Base-by-base conservation (phyloP, 2,888 invertebrate genomes). In the Parelbella ahira region DNA sequence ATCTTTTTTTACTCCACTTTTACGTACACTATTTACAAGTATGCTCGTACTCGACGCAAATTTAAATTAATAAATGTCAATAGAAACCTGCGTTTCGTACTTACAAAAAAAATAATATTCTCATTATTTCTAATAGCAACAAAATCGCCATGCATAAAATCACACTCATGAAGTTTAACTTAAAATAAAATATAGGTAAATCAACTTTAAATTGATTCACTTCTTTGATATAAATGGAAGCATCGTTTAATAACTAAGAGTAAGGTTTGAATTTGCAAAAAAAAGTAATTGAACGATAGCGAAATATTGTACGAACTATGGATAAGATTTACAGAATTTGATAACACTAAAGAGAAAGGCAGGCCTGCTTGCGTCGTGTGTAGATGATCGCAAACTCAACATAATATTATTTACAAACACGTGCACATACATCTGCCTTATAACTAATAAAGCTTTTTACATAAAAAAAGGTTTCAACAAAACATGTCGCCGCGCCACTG, bases 171-270 rank as follows among this genome's bases (percentile, higher is more conserved):
- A 79, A 79, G 65, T 71, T 51, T 73, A 77, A 75, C 73, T 75
- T 75, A 70, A 78, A 68, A 56, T 73, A 78, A 77, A 68, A 51
- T 77, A 79, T 74, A 77, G 54, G 75, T 69, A 75, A 77, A 74
- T 65, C 86, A 76, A 87, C 87, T 86, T 83, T 68, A 51, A 84
- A 87, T 80, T 69, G 84, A 67, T 71, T 74, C 60, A 77, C 75
- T 72, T 87, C 87, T 87, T 87, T 87, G 87, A 87, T 86, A 87
- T 84, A 75, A 83, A 77, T 87, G 87, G 87, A 87, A 87, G 87
- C 87, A 87, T 86, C 79, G 80, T 83, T 82, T 73, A 71, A 77
- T 64, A 86, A 78, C 71, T 81, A 84, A 83, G 63, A 66, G 69
- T 57, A 70, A 79, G 80, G 56, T 33, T 53, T 58, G 62, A 60